Evolutionary conservation across 1,140 invertebrate genomes (phyloP).

Genomic region (Cyclina sinensis): DNA sequence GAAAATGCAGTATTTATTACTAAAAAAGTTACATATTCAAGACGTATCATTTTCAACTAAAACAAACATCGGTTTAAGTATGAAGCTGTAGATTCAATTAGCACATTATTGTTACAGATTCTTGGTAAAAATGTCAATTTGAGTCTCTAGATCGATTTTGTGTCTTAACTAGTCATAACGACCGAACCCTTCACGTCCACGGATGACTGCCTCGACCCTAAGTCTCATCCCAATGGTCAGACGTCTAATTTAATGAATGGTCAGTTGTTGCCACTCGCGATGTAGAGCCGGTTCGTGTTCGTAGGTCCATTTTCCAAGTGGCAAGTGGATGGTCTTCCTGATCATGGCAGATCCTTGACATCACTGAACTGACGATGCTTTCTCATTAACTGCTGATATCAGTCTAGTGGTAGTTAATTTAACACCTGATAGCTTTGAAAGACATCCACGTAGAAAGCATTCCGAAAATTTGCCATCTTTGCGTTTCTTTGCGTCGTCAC

Average conservation of each 20-base stretch:
- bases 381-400: no score
- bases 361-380: no score
- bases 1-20: not conserved
- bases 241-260: not conserved
- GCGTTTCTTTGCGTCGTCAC: not conserved
- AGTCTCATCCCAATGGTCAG: not conserved
- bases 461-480: constrained; percentile 10
- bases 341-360: not conserved
- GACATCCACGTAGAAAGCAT: not conserved
- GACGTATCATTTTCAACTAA: not conserved
- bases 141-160: constrained; percentile 10
- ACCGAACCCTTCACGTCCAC: no score
- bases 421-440: no score
- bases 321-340: not conserved
- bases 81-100: not conserved
- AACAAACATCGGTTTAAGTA: not conserved
- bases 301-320: no score
- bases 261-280: not conserved
- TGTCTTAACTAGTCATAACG: not conserved
- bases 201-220: not conserved
- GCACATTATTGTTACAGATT: not conserved
- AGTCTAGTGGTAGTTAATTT: no score
- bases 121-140: not conserved
- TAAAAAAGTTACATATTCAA: no score
- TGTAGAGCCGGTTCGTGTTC: not conserved